A percentile compares a stretch with the other conserved stretches of the same genome.
These are phyloP conservation scores for Numenius phaeopus DNA, from an alignment of 2,797 vertebrate genomes.

Conservation along the genomic window DNA sequence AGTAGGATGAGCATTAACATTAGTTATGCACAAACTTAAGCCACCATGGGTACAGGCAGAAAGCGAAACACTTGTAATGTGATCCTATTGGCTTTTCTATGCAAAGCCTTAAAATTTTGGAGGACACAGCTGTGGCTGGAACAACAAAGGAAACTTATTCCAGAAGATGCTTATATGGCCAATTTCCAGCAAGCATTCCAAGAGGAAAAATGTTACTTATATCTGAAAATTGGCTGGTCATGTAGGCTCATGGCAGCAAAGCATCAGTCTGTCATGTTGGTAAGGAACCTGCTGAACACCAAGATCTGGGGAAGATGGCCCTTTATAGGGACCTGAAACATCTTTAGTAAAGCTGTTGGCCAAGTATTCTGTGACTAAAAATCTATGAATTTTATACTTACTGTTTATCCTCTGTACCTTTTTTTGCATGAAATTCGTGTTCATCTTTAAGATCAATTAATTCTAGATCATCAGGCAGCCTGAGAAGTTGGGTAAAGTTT, in stretches of 20 bases:
- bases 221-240: neutral
- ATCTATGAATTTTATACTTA: neutral
- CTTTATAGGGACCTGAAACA: neutral
- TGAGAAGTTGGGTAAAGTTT: neutral
- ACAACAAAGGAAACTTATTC: neutral
- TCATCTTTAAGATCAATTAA: neutral
- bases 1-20: neutral
- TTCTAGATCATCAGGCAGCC: neutral
- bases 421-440: neutral
- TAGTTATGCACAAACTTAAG: neutral
- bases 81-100: neutral
- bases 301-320: neutral
- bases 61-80: neutral
- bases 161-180: neutral
- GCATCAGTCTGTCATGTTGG: neutral
- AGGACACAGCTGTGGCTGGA: neutral
- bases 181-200: neutral
- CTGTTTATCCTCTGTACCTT: neutral
- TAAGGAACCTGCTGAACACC: neutral
- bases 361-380: neutral
- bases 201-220: neutral
- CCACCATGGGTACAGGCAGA: neutral
- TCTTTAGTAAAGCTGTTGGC: neutral
- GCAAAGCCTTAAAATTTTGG: neutral
- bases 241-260: neutral